A percentile compares a stretch with the other conserved stretches of the same genome.
phyloP scores from a whole-genome alignment of 1,140 invertebrate genomes.

The Pollicipes pollicipes region DNA sequence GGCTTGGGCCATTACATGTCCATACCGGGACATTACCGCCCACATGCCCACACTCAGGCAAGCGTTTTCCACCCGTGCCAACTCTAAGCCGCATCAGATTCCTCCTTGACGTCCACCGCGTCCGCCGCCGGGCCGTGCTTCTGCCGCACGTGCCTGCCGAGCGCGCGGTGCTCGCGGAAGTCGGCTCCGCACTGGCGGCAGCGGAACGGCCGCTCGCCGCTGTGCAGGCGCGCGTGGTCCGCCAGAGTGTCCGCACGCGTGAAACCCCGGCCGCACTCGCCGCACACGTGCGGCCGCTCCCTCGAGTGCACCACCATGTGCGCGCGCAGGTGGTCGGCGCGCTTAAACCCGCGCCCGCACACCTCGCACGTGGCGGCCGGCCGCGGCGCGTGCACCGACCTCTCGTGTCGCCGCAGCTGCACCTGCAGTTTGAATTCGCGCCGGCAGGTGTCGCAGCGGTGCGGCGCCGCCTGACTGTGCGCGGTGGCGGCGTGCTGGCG shows the following conservation, averaged over 20 bases:
- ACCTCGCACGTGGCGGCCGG: neutral
- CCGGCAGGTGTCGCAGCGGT: neutral
- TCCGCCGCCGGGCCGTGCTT: neutral
- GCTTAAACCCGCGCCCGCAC: neutral
- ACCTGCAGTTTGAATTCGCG: neutral
- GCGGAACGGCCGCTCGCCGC: conserved; percentile 78
- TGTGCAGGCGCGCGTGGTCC: neutral
- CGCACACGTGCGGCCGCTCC: conserved; percentile 4
- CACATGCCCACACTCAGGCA: too few species aligned
- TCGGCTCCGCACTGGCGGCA: conserved; percentile 74
- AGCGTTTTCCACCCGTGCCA: too few species aligned
- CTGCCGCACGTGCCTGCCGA: neutral
- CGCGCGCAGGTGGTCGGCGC: conserved; percentile 2
- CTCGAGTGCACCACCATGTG: conserved; percentile 3
- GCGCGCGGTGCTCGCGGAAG: conserved; percentile 30
- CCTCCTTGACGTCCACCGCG: too few species aligned
- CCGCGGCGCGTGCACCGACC: neutral
- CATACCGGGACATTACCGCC: too few species aligned
- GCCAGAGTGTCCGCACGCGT: neutral
- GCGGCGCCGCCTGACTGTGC: neutral
- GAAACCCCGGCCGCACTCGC: conserved; percentile 4
- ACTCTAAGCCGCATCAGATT: too few species aligned
- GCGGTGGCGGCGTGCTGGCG: neutral
- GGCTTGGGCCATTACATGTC: too few species aligned
- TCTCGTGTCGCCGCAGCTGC: neutral